Evolutionary conservation across 2,113 vertebrate species (phyloP).

Genomic region (Cathartes aura): DNA sequence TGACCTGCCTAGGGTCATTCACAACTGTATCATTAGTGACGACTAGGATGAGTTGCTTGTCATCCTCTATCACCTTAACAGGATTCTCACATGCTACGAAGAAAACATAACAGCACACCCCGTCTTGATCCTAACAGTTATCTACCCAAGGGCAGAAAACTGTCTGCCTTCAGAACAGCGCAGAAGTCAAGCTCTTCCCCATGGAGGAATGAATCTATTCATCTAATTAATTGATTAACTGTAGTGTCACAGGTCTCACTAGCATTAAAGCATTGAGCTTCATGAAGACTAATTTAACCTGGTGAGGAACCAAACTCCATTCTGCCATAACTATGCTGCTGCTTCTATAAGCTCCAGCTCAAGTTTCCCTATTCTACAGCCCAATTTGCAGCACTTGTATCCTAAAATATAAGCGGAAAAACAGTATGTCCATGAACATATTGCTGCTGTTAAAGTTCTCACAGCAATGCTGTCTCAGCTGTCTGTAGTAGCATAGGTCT

Average conservation of each 20-base stretch:
- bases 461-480: background rate
- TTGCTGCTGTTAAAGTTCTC: background rate
- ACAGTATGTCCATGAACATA: accelerated
- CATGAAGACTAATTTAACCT: background rate
- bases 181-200: background rate
- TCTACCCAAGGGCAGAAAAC: background rate
- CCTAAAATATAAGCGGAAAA: background rate
- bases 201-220: background rate
- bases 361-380: background rate
- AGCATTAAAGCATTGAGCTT: background rate
- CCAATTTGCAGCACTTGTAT: too few species aligned
- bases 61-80: background rate
- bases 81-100: background rate
- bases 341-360: background rate
- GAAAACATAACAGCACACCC: background rate
- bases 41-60: background rate
- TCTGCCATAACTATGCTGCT: background rate
- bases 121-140: accelerated
- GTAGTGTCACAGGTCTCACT: background rate
- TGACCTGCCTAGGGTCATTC: background rate
- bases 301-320: background rate
- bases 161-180: background rate
- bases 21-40: background rate
- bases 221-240: background rate
- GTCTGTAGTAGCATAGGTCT: background rate